Evolutionary conservation across 2,888 invertebrate species (phyloP).

Genomic region (Thera obeliscata): DNA sequence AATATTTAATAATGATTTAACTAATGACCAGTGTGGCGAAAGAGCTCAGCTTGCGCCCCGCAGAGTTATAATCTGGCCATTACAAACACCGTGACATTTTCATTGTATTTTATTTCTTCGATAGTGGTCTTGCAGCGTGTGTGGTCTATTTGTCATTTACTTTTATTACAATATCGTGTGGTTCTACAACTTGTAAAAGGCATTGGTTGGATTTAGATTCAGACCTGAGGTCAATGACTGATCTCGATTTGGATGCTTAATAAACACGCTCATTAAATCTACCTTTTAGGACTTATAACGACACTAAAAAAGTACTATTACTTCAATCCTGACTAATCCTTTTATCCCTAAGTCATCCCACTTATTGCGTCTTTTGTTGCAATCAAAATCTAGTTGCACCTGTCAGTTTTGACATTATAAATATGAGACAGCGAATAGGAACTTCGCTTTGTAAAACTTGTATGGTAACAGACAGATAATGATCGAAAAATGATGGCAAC

Average conservation of each 20-base stretch:
- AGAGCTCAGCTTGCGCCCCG: not conserved
- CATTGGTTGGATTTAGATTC: not conserved
- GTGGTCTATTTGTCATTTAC: slow-evolving; percentile 10
- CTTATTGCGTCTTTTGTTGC: too few species aligned
- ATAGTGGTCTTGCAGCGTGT: slow-evolving; percentile 5
- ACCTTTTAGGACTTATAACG: slow-evolving; percentile 54
- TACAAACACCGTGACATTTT: not conserved
- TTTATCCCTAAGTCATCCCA: too few species aligned
- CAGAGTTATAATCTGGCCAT: not conserved
- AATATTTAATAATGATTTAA: not conserved
- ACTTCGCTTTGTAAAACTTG: too few species aligned
- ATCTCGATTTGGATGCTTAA: slow-evolving; percentile 61
- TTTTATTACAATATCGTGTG: not conserved
- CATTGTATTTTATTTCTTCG: slow-evolving; percentile 1
- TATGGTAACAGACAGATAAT: too few species aligned
- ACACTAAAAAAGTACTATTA: slow-evolving; percentile 43
- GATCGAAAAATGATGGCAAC: too few species aligned
- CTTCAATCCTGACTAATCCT: not conserved
- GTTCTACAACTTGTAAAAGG: not conserved
- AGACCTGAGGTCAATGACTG: slow-evolving; percentile 59
- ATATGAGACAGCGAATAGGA: too few species aligned
- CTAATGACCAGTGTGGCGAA: not conserved
- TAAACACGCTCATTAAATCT: slow-evolving; percentile 65
- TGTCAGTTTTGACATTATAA: too few species aligned
- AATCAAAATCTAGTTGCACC: too few species aligned